These are phyloP conservation scores for Cheilosia soror DNA, from an alignment of 2,888 invertebrate genomes.

Conservation along the genomic window DNA sequence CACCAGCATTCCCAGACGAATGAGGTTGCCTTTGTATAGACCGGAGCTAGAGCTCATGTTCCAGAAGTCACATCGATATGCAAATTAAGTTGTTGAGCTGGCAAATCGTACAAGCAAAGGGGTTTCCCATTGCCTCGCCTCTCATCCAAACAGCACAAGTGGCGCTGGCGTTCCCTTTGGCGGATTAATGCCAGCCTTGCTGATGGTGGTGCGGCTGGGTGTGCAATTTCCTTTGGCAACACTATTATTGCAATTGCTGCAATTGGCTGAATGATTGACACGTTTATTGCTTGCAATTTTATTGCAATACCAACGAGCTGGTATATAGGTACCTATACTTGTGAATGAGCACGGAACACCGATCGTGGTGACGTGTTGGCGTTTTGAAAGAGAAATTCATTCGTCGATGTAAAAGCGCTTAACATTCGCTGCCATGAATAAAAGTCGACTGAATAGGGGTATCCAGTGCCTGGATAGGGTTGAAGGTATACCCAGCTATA, in stretches of 20 bases:
- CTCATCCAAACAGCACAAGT: background rate
- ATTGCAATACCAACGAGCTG: constrained; percentile 53
- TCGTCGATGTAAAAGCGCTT: constrained; percentile 47
- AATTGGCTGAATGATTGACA: constrained; percentile 74
- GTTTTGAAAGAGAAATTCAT: constrained; percentile 31
- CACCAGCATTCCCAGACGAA: constrained; percentile 1
- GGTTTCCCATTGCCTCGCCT: constrained; percentile 6
- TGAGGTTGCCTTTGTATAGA: constrained; percentile 5
- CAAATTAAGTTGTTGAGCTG: constrained; percentile 72
- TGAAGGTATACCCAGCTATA: background rate
- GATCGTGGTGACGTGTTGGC: constrained; percentile 21
- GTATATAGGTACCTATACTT: too few species aligned
- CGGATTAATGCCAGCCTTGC: constrained; percentile 20
- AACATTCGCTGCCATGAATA: constrained; percentile 60
- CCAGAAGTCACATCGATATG: constrained; percentile 68
- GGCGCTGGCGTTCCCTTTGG: constrained; percentile 43
- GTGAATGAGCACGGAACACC: constrained; percentile 10
- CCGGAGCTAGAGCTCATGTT: constrained; percentile 1
- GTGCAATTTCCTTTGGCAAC: constrained; percentile 71
- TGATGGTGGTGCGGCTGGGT: constrained; percentile 21
- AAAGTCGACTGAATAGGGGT: constrained; percentile 24
- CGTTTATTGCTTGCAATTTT: constrained; percentile 73
- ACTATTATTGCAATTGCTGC: constrained; percentile 71
- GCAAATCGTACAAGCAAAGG: constrained; percentile 22
- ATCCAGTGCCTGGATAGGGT: background rate